Conservation (phyloP, 2,888 invertebrate species). For the Trissolcus japonicus region DNA sequence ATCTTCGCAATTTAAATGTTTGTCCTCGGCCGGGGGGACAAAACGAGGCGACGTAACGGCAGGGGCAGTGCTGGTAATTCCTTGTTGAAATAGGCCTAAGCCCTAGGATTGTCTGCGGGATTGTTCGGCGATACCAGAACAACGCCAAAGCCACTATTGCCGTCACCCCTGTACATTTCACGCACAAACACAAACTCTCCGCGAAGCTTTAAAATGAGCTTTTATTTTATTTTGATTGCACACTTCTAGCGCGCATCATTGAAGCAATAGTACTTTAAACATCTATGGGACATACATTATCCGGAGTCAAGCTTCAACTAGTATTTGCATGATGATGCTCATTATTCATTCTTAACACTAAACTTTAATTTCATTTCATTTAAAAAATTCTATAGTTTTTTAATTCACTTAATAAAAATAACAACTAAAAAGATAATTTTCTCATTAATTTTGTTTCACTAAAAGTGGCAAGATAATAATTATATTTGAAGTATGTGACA, state of each 20-base stretch:
- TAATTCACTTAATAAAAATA: too few relatives aligned
- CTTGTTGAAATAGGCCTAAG: conserved; percentile 75
- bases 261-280: too few relatives aligned
- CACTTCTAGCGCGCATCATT: not conserved
- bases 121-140: conserved; percentile 71
- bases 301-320: too few relatives aligned
- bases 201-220: conserved; percentile 15
- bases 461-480: too few relatives aligned
- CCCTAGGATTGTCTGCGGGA: conserved; percentile 74
- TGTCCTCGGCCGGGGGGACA: conserved; percentile 54
- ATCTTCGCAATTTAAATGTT: conserved; percentile 60
- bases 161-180: conserved; percentile 42
- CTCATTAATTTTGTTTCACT: too few relatives aligned
- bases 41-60: conserved; percentile 52
- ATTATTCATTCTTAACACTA: too few relatives aligned
- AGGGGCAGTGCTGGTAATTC: conserved; percentile 68
- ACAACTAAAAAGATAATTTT: too few relatives aligned
- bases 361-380: too few relatives aligned
- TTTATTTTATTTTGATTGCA: conserved; percentile 9
- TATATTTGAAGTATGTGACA: too few relatives aligned
- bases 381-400: too few relatives aligned
- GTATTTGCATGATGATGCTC: too few relatives aligned
- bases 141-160: conserved; percentile 43
- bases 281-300: too few relatives aligned
- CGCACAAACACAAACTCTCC: conserved; percentile 16